These are phyloP conservation scores for Lysandra coridon DNA, from an alignment of 2,888 invertebrate genomes.

Conservation along the genomic window DNA sequence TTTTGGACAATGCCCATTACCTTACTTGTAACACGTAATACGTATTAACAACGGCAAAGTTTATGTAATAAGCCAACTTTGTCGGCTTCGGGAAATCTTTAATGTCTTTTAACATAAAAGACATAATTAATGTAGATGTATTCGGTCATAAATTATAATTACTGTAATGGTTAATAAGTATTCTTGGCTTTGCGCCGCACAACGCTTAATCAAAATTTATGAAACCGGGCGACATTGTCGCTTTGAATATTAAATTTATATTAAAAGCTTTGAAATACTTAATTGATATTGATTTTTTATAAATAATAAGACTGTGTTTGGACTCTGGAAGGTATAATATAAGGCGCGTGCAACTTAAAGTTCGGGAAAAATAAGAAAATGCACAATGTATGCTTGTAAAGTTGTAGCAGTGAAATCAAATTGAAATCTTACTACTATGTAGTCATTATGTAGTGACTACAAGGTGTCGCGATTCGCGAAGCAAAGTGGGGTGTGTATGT, in stretches of 20 bases:
- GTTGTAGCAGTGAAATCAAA: no score
- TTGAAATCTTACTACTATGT: no score
- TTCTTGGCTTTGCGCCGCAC: background rate
- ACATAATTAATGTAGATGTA: constrained; percentile 18
- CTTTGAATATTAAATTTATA: constrained; percentile 1
- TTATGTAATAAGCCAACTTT: background rate
- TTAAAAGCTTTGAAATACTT: background rate
- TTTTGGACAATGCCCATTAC: no score
- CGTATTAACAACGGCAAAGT: background rate
- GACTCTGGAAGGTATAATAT: no score
- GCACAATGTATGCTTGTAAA: no score
- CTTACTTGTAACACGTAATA: background rate
- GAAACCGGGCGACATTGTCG: constrained; percentile 1
- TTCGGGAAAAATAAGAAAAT: no score
- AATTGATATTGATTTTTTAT: background rate
- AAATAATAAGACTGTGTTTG: background rate
- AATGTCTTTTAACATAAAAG: constrained; percentile 10
- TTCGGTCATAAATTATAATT: constrained; percentile 27
- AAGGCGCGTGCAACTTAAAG: no score
- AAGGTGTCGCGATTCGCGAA: no score
- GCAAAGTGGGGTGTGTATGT: no score
- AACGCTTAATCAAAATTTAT: background rate
- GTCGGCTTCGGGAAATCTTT: background rate
- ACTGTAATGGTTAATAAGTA: constrained; percentile 23
- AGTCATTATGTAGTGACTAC: no score